Base-by-base conservation (phyloP, 2,113 vertebrate genomes). In the Microcebus ravelobensis region DNA sequence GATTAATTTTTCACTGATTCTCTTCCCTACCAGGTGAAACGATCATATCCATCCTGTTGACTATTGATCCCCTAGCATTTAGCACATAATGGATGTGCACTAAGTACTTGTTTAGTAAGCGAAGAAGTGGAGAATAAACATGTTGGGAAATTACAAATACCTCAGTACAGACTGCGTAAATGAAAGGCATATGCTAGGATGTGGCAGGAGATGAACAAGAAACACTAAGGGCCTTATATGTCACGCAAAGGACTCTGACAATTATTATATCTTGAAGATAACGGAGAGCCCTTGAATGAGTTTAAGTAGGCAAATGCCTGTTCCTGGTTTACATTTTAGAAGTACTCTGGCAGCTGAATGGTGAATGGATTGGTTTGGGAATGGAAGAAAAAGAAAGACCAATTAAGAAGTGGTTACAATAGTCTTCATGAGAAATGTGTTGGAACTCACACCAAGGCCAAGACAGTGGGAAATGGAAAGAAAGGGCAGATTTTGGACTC, bases 331-430 rank as follows among this genome's bases (percentile, higher is more conserved):
- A 45, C 59, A 76, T 91, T 73, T 81, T 48, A 23, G 48, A 52
- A 91, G n/a, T 91, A 91, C 59, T 94, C 42, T 52, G 67, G 39
- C 34, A 91, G 68, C 50, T 76, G 50, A 91, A 5, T 42, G 31
- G 27, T 81, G 15, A 74, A 27, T n/a, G 73, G 21, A 12, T 74
- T 68, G 27, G 50, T 87, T 82, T 68, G 39, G 5, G 52, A 39
- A 82, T 87, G 1, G 36, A 96, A 90, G 48, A 91, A 87, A 80
- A 85, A 95, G 39, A 92, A 68, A 81, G 48, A 57, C 6, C 34
- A 61, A 25, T n/a, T 84, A 94, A 92, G 55, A 79, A 94, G 77
- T 73, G 48, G 42, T 39, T 81, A 73, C 15, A 87, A 81, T 48
- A 65, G 52, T 79, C 31, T 20, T 13, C 6, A 11, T 68, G 15